A percentile compares a stretch with the other conserved stretches of the same genome.
phyloP scores from a whole-genome alignment of 2,888 invertebrate genomes.

The Lasioglossum zephyrum region DNA sequence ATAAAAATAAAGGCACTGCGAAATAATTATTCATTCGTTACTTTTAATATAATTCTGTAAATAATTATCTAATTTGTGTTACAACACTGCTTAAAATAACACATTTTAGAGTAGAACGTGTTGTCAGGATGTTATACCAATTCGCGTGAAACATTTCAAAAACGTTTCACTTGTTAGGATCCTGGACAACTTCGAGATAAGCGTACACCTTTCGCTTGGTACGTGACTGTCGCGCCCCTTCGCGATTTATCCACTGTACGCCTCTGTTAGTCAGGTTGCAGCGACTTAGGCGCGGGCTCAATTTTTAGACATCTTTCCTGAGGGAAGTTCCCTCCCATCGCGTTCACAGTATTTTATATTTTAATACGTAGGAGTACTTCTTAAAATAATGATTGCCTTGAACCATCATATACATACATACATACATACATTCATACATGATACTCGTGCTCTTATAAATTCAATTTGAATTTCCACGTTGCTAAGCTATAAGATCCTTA shows the following conservation, averaged over 20 bases:
- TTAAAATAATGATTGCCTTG: no score
- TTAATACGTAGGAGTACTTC: not conserved
- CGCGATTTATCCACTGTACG: not conserved
- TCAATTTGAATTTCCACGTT: not conserved
- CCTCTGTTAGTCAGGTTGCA: not conserved
- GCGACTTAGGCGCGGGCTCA: not conserved
- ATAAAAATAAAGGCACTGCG: no score
- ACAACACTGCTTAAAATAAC: no score
- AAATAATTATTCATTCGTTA: no score
- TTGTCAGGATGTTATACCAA: no score
- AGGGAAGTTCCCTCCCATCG: not conserved
- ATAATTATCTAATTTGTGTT: no score
- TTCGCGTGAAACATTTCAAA: not conserved
- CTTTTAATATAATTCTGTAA: no score
- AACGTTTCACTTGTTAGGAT: not conserved
- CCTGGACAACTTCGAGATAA: not conserved
- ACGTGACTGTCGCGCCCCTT: not conserved
- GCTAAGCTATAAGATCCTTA: slow-evolving; percentile 4
- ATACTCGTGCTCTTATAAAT: not conserved
- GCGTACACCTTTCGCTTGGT: not conserved
- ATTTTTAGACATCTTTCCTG: not conserved
- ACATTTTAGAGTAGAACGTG: not conserved
- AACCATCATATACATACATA: not conserved
- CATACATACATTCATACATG: not conserved
- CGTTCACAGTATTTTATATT: not conserved